A percentile compares a stretch with the other conserved stretches of the same genome.
These are phyloP conservation scores for Bradypodion pumilum DNA, from an alignment of 2,797 vertebrate genomes.

Conservation along the genomic window DNA sequence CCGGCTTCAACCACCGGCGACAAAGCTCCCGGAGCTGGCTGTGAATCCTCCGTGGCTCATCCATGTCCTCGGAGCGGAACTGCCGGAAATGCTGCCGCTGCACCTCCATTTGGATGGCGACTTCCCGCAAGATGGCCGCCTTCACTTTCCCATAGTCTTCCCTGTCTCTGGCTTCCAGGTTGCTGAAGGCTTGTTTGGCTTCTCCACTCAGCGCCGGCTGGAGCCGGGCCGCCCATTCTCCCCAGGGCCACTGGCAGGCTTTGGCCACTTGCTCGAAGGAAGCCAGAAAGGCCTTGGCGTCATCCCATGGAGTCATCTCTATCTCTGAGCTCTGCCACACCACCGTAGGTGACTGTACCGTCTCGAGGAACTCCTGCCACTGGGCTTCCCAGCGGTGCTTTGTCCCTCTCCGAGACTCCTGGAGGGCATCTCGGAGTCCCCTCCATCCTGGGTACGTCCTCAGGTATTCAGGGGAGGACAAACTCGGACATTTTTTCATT, in stretches of 20 bases:
- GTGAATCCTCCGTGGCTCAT: conserved; percentile 18
- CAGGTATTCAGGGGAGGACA: too few relatives aligned
- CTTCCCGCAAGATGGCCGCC: conserved; percentile 16
- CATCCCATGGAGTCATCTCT: background rate
- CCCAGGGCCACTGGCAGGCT: conserved; percentile 12
- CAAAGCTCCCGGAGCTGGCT: conserved; percentile 33
- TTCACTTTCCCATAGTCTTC: conserved; percentile 30
- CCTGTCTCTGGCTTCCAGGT: background rate
- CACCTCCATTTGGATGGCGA: background rate
- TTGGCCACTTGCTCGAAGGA: conserved; percentile 27
- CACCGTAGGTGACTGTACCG: background rate
- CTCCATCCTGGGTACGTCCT: background rate
- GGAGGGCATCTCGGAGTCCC: background rate
- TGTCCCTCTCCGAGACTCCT: background rate
- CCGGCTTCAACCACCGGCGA: conserved; percentile 16
- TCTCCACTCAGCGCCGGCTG: conserved; percentile 1
- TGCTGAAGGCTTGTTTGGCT: background rate
- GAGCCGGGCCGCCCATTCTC: background rate
- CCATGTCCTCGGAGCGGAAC: conserved; percentile 19
- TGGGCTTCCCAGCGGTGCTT: conserved; percentile 1
- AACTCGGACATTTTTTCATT: background rate
- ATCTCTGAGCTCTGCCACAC: background rate
- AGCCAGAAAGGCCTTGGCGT: background rate
- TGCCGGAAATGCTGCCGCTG: conserved; percentile 24
- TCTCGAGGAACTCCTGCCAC: conserved; percentile 12